phyloP scores from a whole-genome alignment of 2,888 invertebrate species.

The Dusona sp. region DNA sequence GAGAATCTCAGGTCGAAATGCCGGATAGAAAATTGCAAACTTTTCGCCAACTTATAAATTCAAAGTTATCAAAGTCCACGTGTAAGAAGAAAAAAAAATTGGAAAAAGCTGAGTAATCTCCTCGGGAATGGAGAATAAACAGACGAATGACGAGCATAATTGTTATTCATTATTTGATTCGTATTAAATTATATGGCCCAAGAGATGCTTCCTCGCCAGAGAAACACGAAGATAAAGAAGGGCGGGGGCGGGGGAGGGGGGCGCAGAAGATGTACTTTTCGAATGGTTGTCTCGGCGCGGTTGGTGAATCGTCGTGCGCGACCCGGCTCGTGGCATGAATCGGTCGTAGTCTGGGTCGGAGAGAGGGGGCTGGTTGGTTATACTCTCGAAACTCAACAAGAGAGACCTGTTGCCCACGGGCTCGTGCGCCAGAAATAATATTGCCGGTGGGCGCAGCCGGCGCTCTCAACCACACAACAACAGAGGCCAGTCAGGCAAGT shows the following conservation, averaged over 20 bases:
- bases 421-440: constrained; percentile 64
- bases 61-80: constrained; percentile 5
- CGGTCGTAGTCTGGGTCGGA: constrained; percentile 51
- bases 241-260: not conserved
- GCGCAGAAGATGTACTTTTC: constrained; percentile 43
- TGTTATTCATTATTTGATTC: constrained; percentile 63
- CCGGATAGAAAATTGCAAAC: not conserved
- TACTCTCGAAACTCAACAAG: constrained; percentile 61
- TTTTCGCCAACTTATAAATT: not conserved
- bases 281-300: constrained; percentile 48
- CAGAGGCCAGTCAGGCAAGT: constrained; percentile 59
- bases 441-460: constrained; percentile 63
- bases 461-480: constrained; percentile 53
- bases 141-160: constrained; percentile 49
- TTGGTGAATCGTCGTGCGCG: constrained; percentile 59
- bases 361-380: constrained; percentile 18
- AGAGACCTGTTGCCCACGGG: constrained; percentile 63
- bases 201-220: constrained; percentile 24
- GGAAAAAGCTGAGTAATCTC: not conserved
- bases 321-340: constrained; percentile 62
- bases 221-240: constrained; percentile 37
- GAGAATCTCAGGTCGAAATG: not conserved
- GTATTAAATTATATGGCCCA: constrained; percentile 60
- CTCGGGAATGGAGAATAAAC: constrained; percentile 31
- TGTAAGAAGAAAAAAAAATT: too few species aligned